Evolutionary conservation across 1,140 invertebrate genomes (phyloP).

Genomic region (Venturia canescens): DNA sequence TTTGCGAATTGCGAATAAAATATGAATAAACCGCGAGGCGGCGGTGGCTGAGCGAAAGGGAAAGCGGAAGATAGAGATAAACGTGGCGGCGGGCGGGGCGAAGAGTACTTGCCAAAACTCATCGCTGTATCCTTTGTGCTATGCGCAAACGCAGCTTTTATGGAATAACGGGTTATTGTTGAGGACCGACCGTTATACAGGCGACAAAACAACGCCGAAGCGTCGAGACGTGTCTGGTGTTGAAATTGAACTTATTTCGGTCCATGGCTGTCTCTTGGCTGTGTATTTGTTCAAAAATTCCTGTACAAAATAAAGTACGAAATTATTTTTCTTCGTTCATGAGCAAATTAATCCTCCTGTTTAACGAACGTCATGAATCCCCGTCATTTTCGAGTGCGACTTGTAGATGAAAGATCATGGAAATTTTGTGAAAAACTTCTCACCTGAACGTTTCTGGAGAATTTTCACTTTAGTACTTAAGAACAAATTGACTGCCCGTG

Average conservation of each 20-base stretch:
- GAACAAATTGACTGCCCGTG: too few relatives aligned
- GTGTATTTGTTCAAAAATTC: background rate
- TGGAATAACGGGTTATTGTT: conserved; percentile 2
- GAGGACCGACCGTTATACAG: background rate
- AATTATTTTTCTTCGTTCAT: too few relatives aligned
- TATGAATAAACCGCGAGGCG: conserved; percentile 49
- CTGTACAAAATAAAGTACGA: background rate
- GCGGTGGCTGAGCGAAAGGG: conserved; percentile 28
- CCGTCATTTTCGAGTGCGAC: too few relatives aligned
- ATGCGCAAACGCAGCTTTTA: conserved; percentile 2
- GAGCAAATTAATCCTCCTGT: too few relatives aligned
- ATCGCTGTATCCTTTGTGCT: background rate
- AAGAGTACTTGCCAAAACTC: conserved; percentile 21
- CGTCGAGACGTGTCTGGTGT: background rate
- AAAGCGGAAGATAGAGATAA: background rate
- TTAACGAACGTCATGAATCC: too few relatives aligned
- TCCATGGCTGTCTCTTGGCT: background rate
- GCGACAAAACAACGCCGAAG: conserved; percentile 6
- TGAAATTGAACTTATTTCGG: background rate
- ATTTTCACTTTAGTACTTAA: too few relatives aligned
- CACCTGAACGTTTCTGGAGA: too few relatives aligned
- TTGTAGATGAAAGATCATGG: too few relatives aligned
- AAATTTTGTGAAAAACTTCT: too few relatives aligned
- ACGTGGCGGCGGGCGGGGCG: background rate
- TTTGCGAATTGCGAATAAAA: conserved; percentile 57